Evolutionary conservation across 2,113 vertebrate species (phyloP).

Genomic region (Melanotaenia duboulayi): DNA sequence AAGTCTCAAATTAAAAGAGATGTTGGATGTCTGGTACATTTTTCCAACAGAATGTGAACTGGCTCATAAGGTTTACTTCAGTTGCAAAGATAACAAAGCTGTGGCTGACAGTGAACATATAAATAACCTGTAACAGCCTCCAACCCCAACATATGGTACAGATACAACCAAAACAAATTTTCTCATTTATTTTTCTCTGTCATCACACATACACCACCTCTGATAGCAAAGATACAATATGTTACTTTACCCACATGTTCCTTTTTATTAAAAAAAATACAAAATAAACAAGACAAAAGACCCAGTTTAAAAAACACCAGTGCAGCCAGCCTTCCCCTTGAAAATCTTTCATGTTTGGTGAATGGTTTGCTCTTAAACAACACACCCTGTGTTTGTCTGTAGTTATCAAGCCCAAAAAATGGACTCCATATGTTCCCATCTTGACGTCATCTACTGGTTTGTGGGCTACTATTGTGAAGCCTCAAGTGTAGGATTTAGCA

Average conservation of each 20-base stretch:
- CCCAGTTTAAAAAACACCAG: background rate
- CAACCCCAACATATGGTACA: too few relatives aligned
- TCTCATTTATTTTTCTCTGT: background rate
- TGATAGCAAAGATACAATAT: too few relatives aligned
- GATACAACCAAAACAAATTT: constrained; percentile 27
- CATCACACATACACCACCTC: background rate
- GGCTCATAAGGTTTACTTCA: constrained; percentile 15
- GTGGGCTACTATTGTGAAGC: too few relatives aligned
- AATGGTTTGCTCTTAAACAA: background rate
- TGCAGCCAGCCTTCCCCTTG: background rate
- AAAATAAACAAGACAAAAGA: background rate
- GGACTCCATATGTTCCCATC: too few relatives aligned
- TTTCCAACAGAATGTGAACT: constrained; percentile 3
- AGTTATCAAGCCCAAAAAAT: too few relatives aligned
- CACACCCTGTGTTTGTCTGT: background rate
- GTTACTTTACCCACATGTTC: background rate
- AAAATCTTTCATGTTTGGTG: background rate
- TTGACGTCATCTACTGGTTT: too few relatives aligned
- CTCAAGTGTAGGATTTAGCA: too few relatives aligned
- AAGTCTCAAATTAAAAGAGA: background rate
- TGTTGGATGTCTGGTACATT: background rate
- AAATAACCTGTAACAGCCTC: constrained; percentile 18
- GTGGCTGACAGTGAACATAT: background rate
- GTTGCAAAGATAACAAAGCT: constrained; percentile 11
- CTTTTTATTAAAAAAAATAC: too few relatives aligned